Conservation (phyloP, 2,888 invertebrate species). For the Metalampra italica region DNA sequence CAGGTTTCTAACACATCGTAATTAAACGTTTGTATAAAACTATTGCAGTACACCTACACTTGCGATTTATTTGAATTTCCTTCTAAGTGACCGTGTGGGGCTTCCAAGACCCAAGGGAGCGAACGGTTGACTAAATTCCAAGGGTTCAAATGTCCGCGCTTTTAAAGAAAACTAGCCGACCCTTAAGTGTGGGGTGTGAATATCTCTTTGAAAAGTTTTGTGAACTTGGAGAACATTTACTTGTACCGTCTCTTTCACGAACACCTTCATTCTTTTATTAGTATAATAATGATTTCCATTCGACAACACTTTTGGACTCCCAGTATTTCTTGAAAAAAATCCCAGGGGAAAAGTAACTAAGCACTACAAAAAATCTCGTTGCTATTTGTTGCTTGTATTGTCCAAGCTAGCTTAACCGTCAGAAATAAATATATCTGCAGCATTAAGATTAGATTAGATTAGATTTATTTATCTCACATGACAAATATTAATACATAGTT, state of each 20-base stretch:
- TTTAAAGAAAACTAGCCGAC: conserved; percentile 67
- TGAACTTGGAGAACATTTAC: conserved; percentile 18
- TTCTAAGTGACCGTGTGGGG: conserved; percentile 58
- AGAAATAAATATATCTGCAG: too few relatives aligned
- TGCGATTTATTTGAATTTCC: conserved; percentile 57
- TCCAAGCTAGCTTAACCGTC: too few relatives aligned
- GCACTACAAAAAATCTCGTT: too few relatives aligned
- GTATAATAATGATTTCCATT: too few relatives aligned
- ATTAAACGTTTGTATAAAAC: conserved; percentile 6
- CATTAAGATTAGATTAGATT: too few relatives aligned
- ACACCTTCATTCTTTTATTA: background rate
- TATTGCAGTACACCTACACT: conserved; percentile 28
- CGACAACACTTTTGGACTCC: too few relatives aligned
- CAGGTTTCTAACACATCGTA: too few relatives aligned
- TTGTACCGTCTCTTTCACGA: conserved; percentile 2
- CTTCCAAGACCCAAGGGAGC: conserved; percentile 50
- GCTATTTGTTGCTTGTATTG: too few relatives aligned
- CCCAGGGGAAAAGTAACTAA: too few relatives aligned
- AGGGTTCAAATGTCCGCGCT: conserved; percentile 62
- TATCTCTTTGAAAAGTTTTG: conserved; percentile 49
- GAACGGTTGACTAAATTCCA: conserved; percentile 68
- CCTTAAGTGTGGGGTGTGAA: conserved; percentile 61
- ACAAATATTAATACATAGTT: too few relatives aligned
- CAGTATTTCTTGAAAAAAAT: too few relatives aligned
- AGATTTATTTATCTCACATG: too few relatives aligned